These are phyloP conservation scores for Anguilla japonica DNA, from an alignment of 2,113 vertebrate species.

Conservation along the genomic window DNA sequence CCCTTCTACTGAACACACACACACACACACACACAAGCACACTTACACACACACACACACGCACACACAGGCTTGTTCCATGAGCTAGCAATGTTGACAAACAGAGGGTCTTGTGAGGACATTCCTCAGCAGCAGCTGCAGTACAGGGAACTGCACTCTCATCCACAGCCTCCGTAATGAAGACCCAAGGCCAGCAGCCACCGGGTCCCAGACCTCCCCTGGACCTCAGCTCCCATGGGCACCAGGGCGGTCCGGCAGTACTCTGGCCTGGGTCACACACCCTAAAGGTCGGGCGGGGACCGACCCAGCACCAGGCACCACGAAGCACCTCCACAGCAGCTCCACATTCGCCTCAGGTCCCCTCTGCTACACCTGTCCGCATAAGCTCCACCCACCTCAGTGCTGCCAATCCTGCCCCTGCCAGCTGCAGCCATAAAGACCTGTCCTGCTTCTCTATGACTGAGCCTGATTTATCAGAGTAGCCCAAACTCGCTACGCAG, in stretches of 20 bases:
- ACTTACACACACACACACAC: neutral
- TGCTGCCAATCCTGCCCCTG: slow-evolving; percentile 21
- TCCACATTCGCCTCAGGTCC: no score
- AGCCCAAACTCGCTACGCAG: slow-evolving; percentile 53
- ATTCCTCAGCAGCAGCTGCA: neutral
- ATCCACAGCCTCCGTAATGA: neutral
- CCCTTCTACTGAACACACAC: neutral
- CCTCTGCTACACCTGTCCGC: no score
- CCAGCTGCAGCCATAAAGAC: slow-evolving; percentile 27
- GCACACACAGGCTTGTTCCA: neutral
- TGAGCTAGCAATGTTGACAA: neutral
- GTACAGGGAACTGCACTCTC: no score
- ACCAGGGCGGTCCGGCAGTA: no score
- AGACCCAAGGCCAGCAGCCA: neutral
- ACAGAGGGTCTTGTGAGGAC: neutral
- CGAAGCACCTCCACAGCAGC: neutral
- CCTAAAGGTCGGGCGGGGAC: no score
- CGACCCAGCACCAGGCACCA: neutral
- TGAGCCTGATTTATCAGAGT: slow-evolving; percentile 27
- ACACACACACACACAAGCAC: neutral
- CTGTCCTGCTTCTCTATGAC: neutral
- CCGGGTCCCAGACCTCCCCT: neutral
- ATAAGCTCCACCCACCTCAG: no score
- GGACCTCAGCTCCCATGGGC: no score
- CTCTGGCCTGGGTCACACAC: neutral